Evolutionary conservation across 92 coral and sea anemone genomes (phyloP), one percentile per base, ranked within the genome.

Genomic region (Desmophyllum pertusum): DNA sequence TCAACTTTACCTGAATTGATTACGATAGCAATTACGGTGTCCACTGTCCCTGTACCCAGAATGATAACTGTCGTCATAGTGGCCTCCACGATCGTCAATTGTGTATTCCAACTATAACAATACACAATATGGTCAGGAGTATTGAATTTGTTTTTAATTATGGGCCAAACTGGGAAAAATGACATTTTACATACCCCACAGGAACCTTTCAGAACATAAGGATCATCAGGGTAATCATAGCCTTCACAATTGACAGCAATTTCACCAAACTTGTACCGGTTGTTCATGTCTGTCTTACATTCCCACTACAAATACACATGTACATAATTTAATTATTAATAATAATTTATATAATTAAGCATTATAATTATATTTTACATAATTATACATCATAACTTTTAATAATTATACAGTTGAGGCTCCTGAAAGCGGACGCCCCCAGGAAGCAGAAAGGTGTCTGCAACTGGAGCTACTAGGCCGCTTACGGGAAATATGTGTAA

Each of bases 141-240:
- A n/a, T n/a, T n/a, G n/a, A n/a, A n/a, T n/a, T n/a, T n/a, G n/a
- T n/a, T 10, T 46, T 46, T 0, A 46, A 48, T 48, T 17, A 48
- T 48, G 13, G 13, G 3, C 4, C 53, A 48, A 48, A 15, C 21
- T 48, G n/a, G n/a, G n/a, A n/a, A n/a, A n/a, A n/a, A n/a, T n/a
- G n/a, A n/a, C n/a, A n/a, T n/a, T n/a, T n/a, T 67, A 88, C 98
- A 69, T 90, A 97, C 99, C 95, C 99, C 99, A 91, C 99, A 97
- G 10, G 99, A 97, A 35, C 99, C 99, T 75, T 90, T 88, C 8
- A 97, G 87, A 53, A 97, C 83, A 55, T 94, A 94, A 27, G 99
- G 98, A 66, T 97, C 99, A 63, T 94, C 97, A 17, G 98, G 95
- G 73, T 97, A 88, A 74, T 88, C 95, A 46, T 92, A 97, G 11